These are phyloP conservation scores for Colaptes auratus DNA, from an alignment of 2,113 vertebrate genomes.

Conservation along the genomic window DNA sequence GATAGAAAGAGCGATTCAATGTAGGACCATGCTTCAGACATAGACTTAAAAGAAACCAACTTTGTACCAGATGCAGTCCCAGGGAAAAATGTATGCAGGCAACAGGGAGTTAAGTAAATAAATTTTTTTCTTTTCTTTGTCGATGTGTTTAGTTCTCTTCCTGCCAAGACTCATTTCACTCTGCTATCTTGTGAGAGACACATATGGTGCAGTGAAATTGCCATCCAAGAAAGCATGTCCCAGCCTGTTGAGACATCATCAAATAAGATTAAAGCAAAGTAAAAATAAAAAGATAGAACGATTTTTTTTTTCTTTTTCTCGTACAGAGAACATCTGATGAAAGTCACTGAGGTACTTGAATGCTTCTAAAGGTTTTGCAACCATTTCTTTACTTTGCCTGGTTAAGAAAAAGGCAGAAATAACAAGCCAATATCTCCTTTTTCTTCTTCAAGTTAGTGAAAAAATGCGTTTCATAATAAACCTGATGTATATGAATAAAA, in stretches of 20 bases:
- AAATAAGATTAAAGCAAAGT: conserved; percentile 99
- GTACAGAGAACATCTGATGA: conserved; percentile 90
- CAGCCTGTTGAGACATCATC: conserved; percentile 99
- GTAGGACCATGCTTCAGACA: not conserved
- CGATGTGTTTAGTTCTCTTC: conserved; percentile 89
- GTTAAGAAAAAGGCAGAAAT: conserved; percentile 79
- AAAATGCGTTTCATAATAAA: conserved; percentile 75
- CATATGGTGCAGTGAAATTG: conserved; percentile 99
- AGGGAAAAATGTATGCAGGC: conserved; percentile 76
- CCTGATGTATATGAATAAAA: conserved; percentile 77
- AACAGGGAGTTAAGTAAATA: conserved; percentile 88
- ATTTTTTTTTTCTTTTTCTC: conserved; percentile 78
- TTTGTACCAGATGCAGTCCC: conserved; percentile 22
- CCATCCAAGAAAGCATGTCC: conserved; percentile 97
- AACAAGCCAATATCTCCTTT: conserved; percentile 70
- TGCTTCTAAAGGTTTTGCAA: conserved; percentile 83
- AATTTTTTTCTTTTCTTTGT: conserved; percentile 83
- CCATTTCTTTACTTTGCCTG: conserved; percentile 82
- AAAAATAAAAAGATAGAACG: conserved; percentile 95
- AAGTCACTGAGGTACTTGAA: conserved; percentile 84
- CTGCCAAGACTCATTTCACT: conserved; percentile 93
- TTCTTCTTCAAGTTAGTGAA: conserved; percentile 72
- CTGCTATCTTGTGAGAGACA: conserved; percentile 92
- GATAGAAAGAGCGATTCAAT: conserved; percentile 6
- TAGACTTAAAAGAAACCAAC: conserved; percentile 30